phyloP scores from a whole-genome alignment of 2,797 vertebrate species.

The Anas capensis region DNA sequence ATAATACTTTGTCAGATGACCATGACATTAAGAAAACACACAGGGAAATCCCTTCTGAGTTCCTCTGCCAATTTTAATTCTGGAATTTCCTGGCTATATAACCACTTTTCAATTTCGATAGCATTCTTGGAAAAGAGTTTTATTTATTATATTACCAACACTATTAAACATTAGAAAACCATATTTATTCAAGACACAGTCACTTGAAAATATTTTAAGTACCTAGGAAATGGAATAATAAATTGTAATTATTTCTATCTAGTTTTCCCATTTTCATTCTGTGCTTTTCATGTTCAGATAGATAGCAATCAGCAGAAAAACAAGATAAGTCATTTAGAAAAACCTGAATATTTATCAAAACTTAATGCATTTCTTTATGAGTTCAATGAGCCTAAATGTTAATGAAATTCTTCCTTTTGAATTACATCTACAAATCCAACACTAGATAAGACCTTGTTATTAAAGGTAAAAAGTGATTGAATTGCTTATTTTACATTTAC shows the following conservation, averaged over 20 bases:
- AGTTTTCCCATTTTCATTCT: not conserved
- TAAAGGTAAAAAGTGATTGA: constrained; percentile 44
- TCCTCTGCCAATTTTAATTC: not conserved
- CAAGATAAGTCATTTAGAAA: constrained; percentile 17
- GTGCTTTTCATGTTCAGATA: not conserved
- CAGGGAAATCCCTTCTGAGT: not conserved
- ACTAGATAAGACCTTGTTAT: constrained; percentile 65
- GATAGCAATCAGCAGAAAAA: constrained; percentile 15
- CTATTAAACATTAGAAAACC: not conserved
- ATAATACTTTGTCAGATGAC: not conserved
- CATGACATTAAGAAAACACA: not conserved
- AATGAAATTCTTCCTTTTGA: constrained; percentile 68
- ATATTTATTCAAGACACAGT: not conserved
- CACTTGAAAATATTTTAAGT: not conserved
- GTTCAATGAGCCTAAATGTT: constrained; percentile 61
- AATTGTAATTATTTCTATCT: not conserved
- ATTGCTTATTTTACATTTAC: constrained; percentile 51
- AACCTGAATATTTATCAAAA: constrained; percentile 61
- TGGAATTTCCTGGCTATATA: not conserved
- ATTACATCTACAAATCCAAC: constrained; percentile 50
- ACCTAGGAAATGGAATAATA: not conserved
- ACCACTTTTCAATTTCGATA: not conserved
- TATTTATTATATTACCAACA: not conserved
- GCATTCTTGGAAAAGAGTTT: not conserved
- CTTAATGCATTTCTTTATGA: constrained; percentile 29